Evolutionary conservation across 2,113 vertebrate species (phyloP).

Genomic region (Oncorhynchus keta): DNA sequence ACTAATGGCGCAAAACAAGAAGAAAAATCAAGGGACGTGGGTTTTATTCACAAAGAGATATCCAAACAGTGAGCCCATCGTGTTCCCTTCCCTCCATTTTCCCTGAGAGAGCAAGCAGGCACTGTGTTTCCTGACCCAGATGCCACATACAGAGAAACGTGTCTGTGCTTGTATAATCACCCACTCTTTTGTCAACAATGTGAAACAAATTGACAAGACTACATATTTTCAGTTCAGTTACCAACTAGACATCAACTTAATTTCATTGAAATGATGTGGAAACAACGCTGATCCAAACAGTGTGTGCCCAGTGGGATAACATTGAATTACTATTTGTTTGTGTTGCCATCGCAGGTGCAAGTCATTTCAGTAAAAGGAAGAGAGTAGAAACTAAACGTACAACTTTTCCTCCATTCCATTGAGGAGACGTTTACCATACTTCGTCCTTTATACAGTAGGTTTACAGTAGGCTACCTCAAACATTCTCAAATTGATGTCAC

Average conservation of each 20-base stretch:
- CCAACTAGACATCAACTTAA: slow-evolving; percentile 13
- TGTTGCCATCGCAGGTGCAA: slow-evolving; percentile 34
- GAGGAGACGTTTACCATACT: neutral
- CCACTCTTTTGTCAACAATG: slow-evolving; percentile 44
- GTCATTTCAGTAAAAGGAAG: neutral
- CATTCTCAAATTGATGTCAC: too few species aligned
- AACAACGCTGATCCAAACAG: too few species aligned
- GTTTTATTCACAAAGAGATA: slow-evolving; percentile 41
- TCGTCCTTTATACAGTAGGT: neutral
- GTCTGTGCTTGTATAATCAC: slow-evolving; percentile 56
- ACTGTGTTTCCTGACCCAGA: slow-evolving; percentile 44
- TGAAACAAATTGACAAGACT: slow-evolving; percentile 45
- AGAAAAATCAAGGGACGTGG: slow-evolving; percentile 15
- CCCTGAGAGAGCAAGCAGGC: slow-evolving; percentile 37
- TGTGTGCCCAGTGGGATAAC: slow-evolving; percentile 8
- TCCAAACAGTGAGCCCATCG: slow-evolving; percentile 20
- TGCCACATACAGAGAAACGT: slow-evolving; percentile 41
- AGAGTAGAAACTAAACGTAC: neutral
- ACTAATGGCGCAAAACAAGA: slow-evolving; percentile 19
- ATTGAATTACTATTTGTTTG: slow-evolving; percentile 3
- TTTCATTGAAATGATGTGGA: too few species aligned
- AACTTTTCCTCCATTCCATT: neutral
- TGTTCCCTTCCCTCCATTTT: slow-evolving; percentile 14
- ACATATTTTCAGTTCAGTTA: slow-evolving; percentile 43
- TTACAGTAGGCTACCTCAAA: neutral